Base-by-base conservation (phyloP, 2,888 invertebrate species). In the Harpalus rufipes region DNA sequence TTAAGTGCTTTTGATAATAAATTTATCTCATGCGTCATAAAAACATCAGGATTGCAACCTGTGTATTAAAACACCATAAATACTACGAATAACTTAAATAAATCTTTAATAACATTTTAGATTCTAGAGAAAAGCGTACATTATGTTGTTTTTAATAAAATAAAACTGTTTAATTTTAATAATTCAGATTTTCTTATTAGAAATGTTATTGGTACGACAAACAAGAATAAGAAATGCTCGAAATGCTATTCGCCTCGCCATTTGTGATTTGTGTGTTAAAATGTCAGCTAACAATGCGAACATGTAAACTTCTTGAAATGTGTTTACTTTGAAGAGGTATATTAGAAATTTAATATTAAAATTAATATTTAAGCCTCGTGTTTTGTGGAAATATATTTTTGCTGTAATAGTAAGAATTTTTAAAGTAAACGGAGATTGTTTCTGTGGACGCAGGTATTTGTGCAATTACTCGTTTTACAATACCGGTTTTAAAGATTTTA, bases 271-370 rank as follows among this genome's bases (percentile, higher is more conserved):
- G 21, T 21, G 21, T 21, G 25, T 0, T 14, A 68, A 68, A 68
- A 68, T 68, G 68, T 68, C 68, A 68, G 39, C 68, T 39, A 39
- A 32, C 68, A 16, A 16, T 59, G 16, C 18, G n/a, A 16, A 4
- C 16, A 16, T 59, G 39, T 14, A 68, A 59, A 68, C 68, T 12
- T 41, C 39, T 68, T 51, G 18, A 21, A 68, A 68, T 68, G 25
- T 68, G 68, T 68, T 25, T n/a, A 12, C 21, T 16, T 68, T 39
- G 68, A 68, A 14, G 32, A 68, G 68, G 68, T 68, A 68, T 68
- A 68, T 39, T 68, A 39, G 68, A 8, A 39, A 51, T 51, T 51
- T 51, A 51, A 51, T 10, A 10, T 39, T 68, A 68, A 14, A 39
- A 68, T 12, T 68, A 25, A 21, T 39, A 39, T 68, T 63, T 63